A percentile compares a stretch with the other conserved stretches of the same genome.
phyloP scores from a whole-genome alignment of 1,140 invertebrate genomes.

The Musca vetustissima region DNA sequence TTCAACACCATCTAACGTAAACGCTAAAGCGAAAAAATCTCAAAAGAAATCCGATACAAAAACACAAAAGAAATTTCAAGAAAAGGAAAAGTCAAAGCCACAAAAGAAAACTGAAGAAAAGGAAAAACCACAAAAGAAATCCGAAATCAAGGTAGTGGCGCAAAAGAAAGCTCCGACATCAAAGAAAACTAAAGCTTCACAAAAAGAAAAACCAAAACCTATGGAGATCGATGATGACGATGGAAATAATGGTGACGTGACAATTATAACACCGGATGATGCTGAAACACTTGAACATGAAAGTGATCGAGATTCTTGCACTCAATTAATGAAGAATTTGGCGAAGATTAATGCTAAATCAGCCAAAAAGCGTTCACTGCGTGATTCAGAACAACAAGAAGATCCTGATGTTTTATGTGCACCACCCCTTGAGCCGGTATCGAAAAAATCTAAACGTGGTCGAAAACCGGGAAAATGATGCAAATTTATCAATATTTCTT shows the following conservation, averaged over 20 bases:
- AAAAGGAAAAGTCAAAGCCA: background rate
- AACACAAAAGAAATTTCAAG: background rate
- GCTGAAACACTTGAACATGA: constrained; percentile 27
- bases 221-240: constrained; percentile 20
- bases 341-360: constrained; percentile 25
- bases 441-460: background rate
- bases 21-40: background rate
- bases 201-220: background rate
- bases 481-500: background rate
- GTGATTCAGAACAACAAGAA: constrained; percentile 15
- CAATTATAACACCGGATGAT: constrained; percentile 14
- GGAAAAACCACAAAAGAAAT: background rate
- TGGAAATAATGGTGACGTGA: constrained; percentile 6
- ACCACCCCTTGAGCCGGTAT: background rate
- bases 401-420: constrained; percentile 27
- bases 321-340: constrained; percentile 30
- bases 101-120: constrained; percentile 18
- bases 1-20: background rate
- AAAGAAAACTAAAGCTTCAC: background rate
- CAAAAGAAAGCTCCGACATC: background rate
- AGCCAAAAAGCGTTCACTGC: constrained; percentile 26
- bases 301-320: constrained; percentile 24
- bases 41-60: constrained; percentile 1
- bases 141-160: background rate
- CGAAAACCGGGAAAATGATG: background rate